A percentile compares a stretch with the other conserved stretches of the same genome.
These are phyloP conservation scores for Stenchaetothrips biformis DNA, from an alignment of 2,888 invertebrate genomes.

Conservation along the genomic window DNA sequence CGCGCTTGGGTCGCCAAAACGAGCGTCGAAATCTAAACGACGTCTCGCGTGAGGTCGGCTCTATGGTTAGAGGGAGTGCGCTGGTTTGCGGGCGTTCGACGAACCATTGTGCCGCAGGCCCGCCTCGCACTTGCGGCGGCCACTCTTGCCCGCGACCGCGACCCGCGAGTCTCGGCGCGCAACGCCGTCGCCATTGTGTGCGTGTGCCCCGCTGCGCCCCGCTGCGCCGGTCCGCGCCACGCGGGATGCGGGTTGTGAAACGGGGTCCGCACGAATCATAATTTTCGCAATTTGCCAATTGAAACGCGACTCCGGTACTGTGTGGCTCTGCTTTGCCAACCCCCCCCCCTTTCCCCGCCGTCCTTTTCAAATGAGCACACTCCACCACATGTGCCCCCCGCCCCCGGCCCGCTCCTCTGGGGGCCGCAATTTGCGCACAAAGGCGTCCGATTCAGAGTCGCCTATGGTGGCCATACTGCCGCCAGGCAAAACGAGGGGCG, in stretches of 20 bases:
- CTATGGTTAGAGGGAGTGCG: not conserved
- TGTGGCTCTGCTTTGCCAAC: not conserved
- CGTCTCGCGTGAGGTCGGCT: not conserved
- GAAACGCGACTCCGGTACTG: not conserved
- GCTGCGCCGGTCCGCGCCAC: not conserved
- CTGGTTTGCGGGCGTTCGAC: not conserved
- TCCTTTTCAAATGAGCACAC: no score
- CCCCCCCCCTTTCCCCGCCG: not conserved
- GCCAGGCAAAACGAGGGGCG: no score
- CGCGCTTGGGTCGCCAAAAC: not conserved
- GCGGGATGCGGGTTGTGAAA: not conserved
- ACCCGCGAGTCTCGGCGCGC: not conserved
- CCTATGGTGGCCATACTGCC: not conserved
- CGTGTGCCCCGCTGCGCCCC: not conserved
- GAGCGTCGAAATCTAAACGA: not conserved
- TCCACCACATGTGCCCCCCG: not conserved
- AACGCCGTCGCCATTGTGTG: not conserved
- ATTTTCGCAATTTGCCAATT: constrained; percentile 21
- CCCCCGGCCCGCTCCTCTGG: not conserved
- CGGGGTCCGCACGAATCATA: not conserved
- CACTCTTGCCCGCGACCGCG: not conserved
- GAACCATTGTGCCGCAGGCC: not conserved
- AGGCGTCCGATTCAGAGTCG: not conserved
- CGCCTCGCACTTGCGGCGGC: not conserved
- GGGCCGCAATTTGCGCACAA: constrained; percentile 20